Evolutionary conservation across 2,888 invertebrate species (phyloP).

Genomic region (Thysanoteuthis rhombus): DNA sequence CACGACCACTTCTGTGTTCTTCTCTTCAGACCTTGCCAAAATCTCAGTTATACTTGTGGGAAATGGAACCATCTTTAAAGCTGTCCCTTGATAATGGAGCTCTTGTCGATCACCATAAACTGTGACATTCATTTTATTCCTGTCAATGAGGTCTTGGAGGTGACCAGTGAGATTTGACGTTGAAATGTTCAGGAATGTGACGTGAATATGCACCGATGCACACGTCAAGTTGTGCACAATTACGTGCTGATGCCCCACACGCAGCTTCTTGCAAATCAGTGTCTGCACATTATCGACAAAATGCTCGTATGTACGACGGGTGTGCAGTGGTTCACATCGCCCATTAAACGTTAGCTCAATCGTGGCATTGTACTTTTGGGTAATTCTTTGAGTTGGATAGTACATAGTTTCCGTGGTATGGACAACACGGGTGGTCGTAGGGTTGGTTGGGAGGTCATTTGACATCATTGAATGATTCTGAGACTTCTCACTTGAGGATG

Average conservation of each 20-base stretch:
- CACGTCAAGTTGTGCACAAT: slow-evolving; percentile 22
- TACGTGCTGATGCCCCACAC: neutral
- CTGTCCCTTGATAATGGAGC: neutral
- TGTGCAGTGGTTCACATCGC: neutral
- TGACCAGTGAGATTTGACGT: neutral
- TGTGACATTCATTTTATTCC: neutral
- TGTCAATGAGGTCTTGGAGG: neutral
- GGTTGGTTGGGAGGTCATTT: neutral
- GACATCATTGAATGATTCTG: neutral
- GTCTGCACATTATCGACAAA: neutral
- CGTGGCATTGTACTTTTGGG: neutral
- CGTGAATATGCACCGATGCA: slow-evolving; percentile 19
- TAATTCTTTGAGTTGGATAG: neutral
- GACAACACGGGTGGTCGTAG: neutral
- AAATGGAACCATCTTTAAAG: neutral
- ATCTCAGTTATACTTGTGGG: too few relatives aligned
- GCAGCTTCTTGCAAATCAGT: neutral
- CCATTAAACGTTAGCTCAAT: neutral
- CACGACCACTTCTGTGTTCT: slow-evolving; percentile 50
- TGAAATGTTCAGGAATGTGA: neutral
- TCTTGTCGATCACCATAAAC: neutral
- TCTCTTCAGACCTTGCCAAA: slow-evolving; percentile 35
- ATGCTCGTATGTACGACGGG: neutral
- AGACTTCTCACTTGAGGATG: neutral
- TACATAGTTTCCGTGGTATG: neutral